Percentiles rank a stretch among this genome's conserved stretches.
These are phyloP conservation scores for Hippocampus comes DNA, from an alignment of 2,113 vertebrate genomes.

Conservation along the genomic window DNA sequence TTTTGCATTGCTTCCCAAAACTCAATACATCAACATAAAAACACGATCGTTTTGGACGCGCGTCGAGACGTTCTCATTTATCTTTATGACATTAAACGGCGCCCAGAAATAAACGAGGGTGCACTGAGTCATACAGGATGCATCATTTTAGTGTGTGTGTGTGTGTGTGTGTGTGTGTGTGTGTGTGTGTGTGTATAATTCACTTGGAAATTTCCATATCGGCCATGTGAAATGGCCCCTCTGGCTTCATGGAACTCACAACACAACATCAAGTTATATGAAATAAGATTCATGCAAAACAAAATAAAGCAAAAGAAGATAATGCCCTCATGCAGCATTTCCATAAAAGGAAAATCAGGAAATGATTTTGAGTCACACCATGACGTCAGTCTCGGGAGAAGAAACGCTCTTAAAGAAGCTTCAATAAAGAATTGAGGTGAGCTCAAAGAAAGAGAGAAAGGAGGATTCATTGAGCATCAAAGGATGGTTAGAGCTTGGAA, in stretches of 20 bases:
- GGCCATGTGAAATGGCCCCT: background rate
- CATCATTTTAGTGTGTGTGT: background rate
- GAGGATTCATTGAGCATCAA: background rate
- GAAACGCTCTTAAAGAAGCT: conserved; percentile 55
- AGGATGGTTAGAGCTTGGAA: background rate
- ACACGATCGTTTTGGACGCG: background rate
- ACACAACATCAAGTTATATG: background rate
- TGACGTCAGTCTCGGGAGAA: conserved; percentile 33
- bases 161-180: background rate
- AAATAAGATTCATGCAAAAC: background rate
- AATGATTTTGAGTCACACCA: conserved; percentile 48
- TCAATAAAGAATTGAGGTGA: conserved; percentile 27
- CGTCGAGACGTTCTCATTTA: background rate
- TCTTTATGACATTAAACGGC: background rate
- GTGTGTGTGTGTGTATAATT: background rate
- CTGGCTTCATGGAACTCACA: background rate
- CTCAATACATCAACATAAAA: background rate
- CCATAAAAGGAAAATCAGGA: background rate
- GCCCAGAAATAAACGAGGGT: background rate
- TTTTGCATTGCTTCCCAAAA: background rate
- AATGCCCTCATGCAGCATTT: background rate
- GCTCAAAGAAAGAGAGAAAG: conserved; percentile 3
- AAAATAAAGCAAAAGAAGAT: background rate
- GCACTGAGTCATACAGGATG: background rate
- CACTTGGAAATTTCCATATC: background rate